phyloP scores from a whole-genome alignment of 2,888 invertebrate species.

The Trichogramma dendrolimi region DNA sequence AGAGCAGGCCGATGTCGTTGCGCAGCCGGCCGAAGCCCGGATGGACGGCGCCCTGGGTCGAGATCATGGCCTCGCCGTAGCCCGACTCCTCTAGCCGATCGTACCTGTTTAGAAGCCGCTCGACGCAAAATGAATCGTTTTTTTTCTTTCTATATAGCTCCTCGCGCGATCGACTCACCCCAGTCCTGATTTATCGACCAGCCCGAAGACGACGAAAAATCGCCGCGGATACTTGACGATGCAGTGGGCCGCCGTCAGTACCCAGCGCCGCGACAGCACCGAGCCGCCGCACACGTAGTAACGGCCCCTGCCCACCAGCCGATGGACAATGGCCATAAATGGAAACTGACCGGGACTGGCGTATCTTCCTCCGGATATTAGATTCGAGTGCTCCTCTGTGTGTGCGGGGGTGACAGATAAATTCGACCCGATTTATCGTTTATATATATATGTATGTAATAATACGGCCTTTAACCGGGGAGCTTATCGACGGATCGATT shows the following conservation, averaged over 20 bases:
- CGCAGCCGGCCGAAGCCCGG: conserved; percentile 21
- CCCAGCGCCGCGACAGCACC: conserved; percentile 35
- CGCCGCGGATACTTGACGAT: conserved; percentile 9
- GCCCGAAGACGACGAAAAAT: conserved; percentile 35
- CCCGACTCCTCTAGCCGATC: conserved; percentile 16
- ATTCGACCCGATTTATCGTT: background rate
- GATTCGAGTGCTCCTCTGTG: conserved; percentile 7
- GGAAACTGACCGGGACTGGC: conserved; percentile 34
- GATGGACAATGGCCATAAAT: conserved; percentile 37
- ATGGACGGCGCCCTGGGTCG: conserved; percentile 27
- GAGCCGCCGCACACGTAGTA: conserved; percentile 35
- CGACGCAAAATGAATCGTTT: background rate
- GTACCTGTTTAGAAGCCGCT: conserved; percentile 14
- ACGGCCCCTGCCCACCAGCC: conserved; percentile 20
- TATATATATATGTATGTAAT: no score
- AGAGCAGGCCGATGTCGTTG: conserved; percentile 35
- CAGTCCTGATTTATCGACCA: conserved; percentile 29
- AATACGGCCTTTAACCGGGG: no score
- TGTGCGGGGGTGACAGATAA: background rate
- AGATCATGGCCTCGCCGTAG: conserved; percentile 33
- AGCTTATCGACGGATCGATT: no score
- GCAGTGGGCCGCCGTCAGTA: conserved; percentile 39
- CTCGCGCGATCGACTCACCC: conserved; percentile 1
- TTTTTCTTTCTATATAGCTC: background rate
- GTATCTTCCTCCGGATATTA: conserved; percentile 30